Conservation (phyloP, 2,113 vertebrate genomes). For the Elephantulus edwardii region DNA sequence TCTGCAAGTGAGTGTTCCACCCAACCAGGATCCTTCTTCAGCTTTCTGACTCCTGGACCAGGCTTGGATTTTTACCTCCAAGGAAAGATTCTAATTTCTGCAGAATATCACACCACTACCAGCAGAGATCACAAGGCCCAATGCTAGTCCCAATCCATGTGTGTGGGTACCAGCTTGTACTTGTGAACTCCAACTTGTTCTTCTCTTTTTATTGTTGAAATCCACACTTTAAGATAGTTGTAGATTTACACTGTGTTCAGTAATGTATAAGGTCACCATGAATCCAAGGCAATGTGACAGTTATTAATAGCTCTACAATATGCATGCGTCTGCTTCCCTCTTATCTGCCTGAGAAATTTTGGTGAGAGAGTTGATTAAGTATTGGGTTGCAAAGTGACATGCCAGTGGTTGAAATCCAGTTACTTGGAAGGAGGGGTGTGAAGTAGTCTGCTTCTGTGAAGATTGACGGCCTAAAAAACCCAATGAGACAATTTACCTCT, state of each 20-base stretch:
- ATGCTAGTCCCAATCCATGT: neutral
- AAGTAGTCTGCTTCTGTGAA: too few relatives aligned
- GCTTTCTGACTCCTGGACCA: neutral
- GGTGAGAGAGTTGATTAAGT: too few relatives aligned
- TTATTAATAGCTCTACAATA: too few relatives aligned
- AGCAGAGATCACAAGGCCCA: neutral
- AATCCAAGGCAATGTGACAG: neutral
- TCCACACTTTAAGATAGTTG: neutral
- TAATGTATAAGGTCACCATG: neutral
- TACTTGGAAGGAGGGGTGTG: too few relatives aligned
- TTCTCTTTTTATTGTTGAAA: neutral
- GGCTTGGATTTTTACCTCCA: neutral
- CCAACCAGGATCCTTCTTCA: neutral
- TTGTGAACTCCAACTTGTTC: neutral
- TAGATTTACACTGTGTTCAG: neutral
- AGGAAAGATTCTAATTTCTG: neutral
- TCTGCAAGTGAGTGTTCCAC: fast-evolving
- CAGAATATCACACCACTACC: neutral
- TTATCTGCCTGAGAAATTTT: too few relatives aligned
- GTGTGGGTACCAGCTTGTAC: neutral
- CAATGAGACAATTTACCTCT: too few relatives aligned
- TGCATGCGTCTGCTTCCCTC: too few relatives aligned
- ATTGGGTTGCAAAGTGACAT: too few relatives aligned
- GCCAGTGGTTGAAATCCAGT: too few relatives aligned
- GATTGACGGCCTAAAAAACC: too few relatives aligned